phyloP scores from a whole-genome alignment of 2,888 invertebrate species.

The Pristionchus exspectatus region DNA sequence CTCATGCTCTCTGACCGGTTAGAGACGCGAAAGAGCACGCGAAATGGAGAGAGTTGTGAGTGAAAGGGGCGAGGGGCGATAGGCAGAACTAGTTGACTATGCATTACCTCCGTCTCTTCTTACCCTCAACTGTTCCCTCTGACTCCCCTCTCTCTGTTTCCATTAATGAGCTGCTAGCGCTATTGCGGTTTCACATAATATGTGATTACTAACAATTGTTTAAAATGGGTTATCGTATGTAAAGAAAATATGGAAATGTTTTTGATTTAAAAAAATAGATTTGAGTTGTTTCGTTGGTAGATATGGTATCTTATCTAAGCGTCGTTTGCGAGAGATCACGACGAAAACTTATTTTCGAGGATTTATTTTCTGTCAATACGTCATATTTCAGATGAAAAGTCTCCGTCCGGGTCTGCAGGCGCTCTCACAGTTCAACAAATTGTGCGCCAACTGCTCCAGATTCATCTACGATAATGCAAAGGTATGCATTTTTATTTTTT shows the following conservation, averaged over 20 bases:
- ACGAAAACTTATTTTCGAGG: neutral
- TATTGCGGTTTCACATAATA: too few species aligned
- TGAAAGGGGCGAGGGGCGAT: neutral
- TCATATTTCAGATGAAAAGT: constrained; percentile 26
- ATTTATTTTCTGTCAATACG: neutral
- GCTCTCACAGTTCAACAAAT: neutral
- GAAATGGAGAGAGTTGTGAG: constrained; percentile 21
- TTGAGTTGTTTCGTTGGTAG: neutral
- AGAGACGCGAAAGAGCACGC: neutral
- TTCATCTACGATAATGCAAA: constrained; percentile 32
- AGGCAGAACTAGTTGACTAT: constrained; percentile 43
- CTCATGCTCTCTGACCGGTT: neutral
- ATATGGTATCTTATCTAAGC: neutral
- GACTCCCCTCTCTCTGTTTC: neutral
- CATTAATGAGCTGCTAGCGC: neutral
- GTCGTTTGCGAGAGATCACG: neutral
- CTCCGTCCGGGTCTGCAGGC: neutral
- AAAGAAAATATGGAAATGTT: too few species aligned
- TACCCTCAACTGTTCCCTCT: neutral
- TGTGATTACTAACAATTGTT: too few species aligned
- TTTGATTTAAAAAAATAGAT: too few species aligned
- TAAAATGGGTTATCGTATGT: too few species aligned
- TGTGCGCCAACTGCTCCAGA: neutral
- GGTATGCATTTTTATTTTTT: neutral
- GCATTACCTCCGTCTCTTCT: constrained; percentile 6